Percentiles rank a stretch among this genome's conserved stretches.
These are phyloP conservation scores for Actinostola sp. DNA, from an alignment of 92 coral and sea anemone genomes.

Conservation along the genomic window DNA sequence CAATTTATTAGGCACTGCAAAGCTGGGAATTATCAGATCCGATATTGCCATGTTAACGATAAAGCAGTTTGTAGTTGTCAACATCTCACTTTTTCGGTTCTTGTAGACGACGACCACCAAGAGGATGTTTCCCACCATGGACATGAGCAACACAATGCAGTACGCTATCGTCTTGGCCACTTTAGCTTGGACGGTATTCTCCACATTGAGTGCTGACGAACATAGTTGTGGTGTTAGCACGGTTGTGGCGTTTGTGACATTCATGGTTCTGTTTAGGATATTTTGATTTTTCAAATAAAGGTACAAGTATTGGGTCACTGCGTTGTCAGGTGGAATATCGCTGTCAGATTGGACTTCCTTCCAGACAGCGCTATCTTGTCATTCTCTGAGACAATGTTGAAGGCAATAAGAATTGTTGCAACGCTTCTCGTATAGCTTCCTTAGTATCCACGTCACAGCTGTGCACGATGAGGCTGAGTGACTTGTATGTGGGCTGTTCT, in stretches of 20 bases:
- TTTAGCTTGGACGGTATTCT: constrained; percentile 26
- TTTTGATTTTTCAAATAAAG: too few relatives aligned
- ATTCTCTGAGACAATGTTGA: too few relatives aligned
- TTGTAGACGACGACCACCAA: constrained; percentile 22
- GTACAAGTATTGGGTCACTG: too few relatives aligned
- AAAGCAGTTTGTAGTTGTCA: constrained; percentile 44
- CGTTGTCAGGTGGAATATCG: too few relatives aligned
- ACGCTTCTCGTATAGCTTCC: too few relatives aligned
- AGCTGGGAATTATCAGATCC: constrained; percentile 33
- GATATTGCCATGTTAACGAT: constrained; percentile 47
- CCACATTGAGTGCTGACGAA: constrained; percentile 14
- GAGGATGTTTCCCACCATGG: constrained; percentile 22
- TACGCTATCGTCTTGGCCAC: constrained; percentile 28
- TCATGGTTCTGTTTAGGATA: too few relatives aligned
- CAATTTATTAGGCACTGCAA: constrained; percentile 36
- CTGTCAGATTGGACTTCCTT: too few relatives aligned
- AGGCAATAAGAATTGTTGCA: too few relatives aligned
- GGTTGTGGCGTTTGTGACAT: not conserved
- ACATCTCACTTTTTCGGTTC: constrained; percentile 35
- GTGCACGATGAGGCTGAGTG: too few relatives aligned
- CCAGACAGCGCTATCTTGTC: too few relatives aligned
- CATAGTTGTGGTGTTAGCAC: not conserved
- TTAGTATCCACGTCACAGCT: too few relatives aligned
- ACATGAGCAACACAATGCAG: constrained; percentile 4
- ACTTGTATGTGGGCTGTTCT: too few relatives aligned